Percentiles rank a stretch among this genome's conserved stretches.
Conservation (phyloP, 2,797 vertebrate genomes). For the Lepilemur septentrionalis region DNA sequence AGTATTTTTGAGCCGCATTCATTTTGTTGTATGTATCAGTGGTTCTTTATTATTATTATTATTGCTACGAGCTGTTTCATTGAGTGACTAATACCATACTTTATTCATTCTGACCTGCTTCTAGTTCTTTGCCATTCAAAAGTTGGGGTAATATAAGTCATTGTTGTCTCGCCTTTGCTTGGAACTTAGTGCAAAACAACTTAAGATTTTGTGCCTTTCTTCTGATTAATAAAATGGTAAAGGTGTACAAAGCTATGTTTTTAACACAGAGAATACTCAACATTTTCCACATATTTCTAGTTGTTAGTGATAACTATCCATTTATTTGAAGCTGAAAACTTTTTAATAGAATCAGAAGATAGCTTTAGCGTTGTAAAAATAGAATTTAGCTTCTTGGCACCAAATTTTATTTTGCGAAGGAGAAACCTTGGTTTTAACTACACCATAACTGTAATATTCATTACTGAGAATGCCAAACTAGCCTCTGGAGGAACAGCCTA, state of each 20-base stretch:
- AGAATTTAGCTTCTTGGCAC: constrained; percentile 29
- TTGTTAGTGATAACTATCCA: background rate
- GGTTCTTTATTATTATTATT: background rate
- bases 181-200: background rate
- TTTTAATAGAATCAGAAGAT: constrained; percentile 8
- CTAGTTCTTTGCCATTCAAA: background rate
- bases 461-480: constrained; percentile 21
- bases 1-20: background rate
- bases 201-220: background rate
- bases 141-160: background rate
- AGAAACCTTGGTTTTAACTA: constrained; percentile 45
- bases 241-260: background rate
- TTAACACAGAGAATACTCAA: background rate
- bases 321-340: constrained; percentile 13
- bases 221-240: background rate
- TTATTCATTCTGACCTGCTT: background rate
- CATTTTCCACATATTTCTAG: background rate
- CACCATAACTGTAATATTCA: constrained; percentile 23
- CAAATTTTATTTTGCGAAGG: constrained; percentile 36
- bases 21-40: background rate
- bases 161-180: background rate
- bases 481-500: constrained; percentile 14
- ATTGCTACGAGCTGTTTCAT: background rate
- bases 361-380: constrained; percentile 46
- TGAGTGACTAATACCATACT: background rate